Conservation (phyloP, 2,113 vertebrate species). For the Serinus canaria region DNA sequence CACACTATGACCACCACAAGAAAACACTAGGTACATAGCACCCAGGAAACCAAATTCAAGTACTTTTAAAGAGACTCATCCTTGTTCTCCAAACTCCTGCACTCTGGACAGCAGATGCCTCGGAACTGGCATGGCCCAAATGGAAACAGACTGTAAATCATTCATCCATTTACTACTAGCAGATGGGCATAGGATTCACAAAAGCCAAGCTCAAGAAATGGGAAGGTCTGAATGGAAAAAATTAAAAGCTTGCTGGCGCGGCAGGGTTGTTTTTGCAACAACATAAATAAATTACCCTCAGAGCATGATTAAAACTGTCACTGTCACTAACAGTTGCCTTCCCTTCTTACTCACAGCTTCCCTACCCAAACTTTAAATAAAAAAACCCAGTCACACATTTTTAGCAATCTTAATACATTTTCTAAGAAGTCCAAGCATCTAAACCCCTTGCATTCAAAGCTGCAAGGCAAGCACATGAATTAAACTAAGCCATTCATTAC, state of each 20-base stretch:
- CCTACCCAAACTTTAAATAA: neutral
- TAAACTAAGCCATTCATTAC: neutral
- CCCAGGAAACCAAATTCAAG: neutral
- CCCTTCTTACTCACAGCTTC: neutral
- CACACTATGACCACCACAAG: neutral
- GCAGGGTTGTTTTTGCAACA: neutral
- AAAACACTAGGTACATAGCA: neutral
- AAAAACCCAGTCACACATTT: neutral
- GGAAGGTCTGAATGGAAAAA: conserved; percentile 43
- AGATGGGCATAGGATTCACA: conserved; percentile 61
- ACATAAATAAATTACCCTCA: conserved; percentile 36
- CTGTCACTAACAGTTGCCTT: neutral
- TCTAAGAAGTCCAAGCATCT: neutral
- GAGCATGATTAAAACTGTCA: conserved; percentile 33
- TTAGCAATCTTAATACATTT: neutral
- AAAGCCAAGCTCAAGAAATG: conserved; percentile 70
- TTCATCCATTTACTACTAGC: conserved; percentile 67
- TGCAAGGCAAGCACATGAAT: neutral
- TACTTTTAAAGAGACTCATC: conserved; percentile 56
- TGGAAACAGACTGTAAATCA: conserved; percentile 61
- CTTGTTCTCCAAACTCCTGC: neutral
- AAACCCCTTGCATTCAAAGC: neutral
- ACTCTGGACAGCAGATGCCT: conserved; percentile 66
- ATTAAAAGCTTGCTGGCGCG: conserved; percentile 54
- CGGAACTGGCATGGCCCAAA: conserved; percentile 17